A percentile compares a stretch with the other conserved stretches of the same genome.
phyloP scores from a whole-genome alignment of 2,113 vertebrate genomes.

The Ceyx cyanopectus region DNA sequence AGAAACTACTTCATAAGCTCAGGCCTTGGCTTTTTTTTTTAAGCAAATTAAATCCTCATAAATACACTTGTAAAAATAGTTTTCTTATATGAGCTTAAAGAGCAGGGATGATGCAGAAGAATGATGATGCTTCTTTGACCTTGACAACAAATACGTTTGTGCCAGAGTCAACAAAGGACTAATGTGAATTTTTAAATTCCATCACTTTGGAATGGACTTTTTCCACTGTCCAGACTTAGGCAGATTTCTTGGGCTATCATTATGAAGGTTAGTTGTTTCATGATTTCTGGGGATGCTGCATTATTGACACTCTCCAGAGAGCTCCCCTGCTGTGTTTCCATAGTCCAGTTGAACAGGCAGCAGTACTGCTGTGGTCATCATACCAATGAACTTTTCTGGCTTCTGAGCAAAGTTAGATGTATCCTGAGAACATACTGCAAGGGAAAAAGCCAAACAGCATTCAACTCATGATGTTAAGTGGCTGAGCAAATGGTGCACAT shows the following conservation, averaged over 20 bases:
- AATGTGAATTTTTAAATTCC: neutral
- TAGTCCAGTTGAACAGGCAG: neutral
- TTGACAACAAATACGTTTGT: neutral
- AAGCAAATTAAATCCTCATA: slow-evolving; percentile 21
- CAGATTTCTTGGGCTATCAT: neutral
- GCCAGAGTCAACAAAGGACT: neutral
- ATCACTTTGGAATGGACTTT: neutral
- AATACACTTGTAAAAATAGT: neutral
- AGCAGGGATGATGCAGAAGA: neutral
- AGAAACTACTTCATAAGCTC: neutral
- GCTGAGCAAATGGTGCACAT: slow-evolving; percentile 5
- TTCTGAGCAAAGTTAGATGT: neutral
- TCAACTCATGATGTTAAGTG: neutral
- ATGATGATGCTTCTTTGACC: neutral
- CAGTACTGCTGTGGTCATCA: neutral
- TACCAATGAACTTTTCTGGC: neutral
- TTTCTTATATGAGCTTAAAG: neutral
- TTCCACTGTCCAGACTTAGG: accelerated
- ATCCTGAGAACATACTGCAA: neutral
- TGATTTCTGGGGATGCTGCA: neutral
- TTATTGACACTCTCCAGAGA: neutral
- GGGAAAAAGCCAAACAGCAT: slow-evolving; percentile 26
- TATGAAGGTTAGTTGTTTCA: neutral
- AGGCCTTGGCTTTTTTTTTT: neutral
- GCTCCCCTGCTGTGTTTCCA: neutral